Base-by-base conservation (phyloP, 92 coral and sea anemone species). In the Heteractis magnifica region DNA sequence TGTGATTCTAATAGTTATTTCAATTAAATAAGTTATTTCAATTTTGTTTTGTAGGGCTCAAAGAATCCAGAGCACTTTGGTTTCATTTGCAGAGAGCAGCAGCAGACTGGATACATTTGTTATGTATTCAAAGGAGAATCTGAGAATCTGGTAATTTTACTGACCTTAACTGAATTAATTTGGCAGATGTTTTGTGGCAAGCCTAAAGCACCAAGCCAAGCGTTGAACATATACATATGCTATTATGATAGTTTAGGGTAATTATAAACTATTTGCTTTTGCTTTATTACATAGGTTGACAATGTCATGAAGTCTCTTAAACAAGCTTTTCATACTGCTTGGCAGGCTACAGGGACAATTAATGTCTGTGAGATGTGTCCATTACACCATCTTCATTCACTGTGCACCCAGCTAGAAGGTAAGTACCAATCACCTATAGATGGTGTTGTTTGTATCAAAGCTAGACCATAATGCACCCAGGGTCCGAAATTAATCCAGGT, bases 301-400 rank as follows among this genome's bases (percentile, higher is more conserved):
- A 94, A 92, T 86, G 94, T 97, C 23, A 97, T 97, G 99, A 91
- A 90, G 79, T 97, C 99, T 12, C 79, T 97, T 10, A 89, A 89
- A 76, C 91, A 91, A 85, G 98, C 99, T 49, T 97, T 97, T 60
- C 93, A 90, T 81, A 85, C 85, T 64, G 99, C 99, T 18, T 97
- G 99, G 99, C 99, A 94, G 60, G 94, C 98, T 9, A 85, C 98
- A 18, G 98, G 99, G 1, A 90, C 97, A 0, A 83, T 94, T 3
- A 91, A 94, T 52, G 94, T 95, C 41, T 97, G 99, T 79, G 99
- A 97, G 62, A 59, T 89, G 81, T 97, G 99, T 75, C 99, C 99
- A 4, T 86, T 97, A 51, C 99, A 94, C 68, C 94, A 87, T 64
- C 92, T 97, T 8, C 99, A 97, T 83, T 91, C 86, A 53, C 73